Conservation (phyloP, 2,797 vertebrate genomes). For the Microtus obscurus region DNA sequence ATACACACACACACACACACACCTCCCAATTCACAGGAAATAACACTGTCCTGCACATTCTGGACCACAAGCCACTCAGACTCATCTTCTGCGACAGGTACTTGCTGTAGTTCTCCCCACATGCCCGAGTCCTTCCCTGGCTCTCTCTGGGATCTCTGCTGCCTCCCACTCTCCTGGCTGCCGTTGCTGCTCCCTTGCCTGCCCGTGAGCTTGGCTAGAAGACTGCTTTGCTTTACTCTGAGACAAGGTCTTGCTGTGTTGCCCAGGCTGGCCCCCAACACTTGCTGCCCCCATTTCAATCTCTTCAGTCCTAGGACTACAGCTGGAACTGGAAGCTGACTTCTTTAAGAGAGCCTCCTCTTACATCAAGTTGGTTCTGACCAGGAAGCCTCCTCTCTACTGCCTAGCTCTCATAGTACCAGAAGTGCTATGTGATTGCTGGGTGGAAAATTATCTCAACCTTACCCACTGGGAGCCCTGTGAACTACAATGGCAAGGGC, state of each 20-base stretch:
- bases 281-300: background rate
- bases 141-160: background rate
- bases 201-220: background rate
- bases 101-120: background rate
- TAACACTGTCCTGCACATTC: background rate
- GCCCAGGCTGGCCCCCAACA: background rate
- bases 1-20: background rate
- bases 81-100: background rate
- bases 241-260: background rate
- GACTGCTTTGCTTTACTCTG: background rate
- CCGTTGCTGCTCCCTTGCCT: background rate
- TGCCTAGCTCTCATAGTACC: background rate
- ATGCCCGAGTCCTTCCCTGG: background rate
- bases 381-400: background rate
- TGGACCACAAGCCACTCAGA: no score
- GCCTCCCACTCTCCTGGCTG: background rate
- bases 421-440: background rate
- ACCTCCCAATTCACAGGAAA: background rate
- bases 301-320: background rate
- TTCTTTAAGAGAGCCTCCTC: background rate
- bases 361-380: background rate
- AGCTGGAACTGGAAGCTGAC: background rate
- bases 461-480: background rate
- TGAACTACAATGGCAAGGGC: background rate
- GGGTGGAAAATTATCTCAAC: background rate